Percentiles rank a stretch among this genome's conserved stretches.
Conservation (phyloP, 2,113 vertebrate species). For the Oncorhynchus masou region DNA sequence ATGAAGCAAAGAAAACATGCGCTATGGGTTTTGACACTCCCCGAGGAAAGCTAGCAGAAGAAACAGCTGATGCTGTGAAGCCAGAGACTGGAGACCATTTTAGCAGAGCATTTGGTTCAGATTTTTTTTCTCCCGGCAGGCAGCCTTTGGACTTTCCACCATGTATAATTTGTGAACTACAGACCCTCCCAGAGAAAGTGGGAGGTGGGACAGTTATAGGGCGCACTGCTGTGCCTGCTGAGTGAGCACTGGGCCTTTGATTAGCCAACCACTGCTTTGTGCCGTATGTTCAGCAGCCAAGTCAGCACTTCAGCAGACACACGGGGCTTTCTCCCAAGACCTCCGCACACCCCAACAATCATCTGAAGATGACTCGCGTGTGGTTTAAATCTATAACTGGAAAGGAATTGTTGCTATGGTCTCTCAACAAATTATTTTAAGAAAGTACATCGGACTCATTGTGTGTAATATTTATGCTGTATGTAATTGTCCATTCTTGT, state of each 20-base stretch:
- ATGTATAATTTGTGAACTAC: not conserved
- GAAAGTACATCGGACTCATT: no score
- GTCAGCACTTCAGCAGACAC: not conserved
- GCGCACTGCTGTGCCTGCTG: slow-evolving; percentile 4
- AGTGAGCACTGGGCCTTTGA: slow-evolving; percentile 4
- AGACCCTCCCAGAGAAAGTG: not conserved
- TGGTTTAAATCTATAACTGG: no score
- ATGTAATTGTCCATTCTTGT: no score
- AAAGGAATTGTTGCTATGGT: no score
- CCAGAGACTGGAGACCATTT: not conserved
- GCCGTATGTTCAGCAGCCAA: not conserved
- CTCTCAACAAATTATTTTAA: no score
- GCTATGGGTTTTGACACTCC: not conserved
- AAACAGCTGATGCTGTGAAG: not conserved
- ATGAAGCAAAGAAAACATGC: not conserved
- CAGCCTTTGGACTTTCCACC: no score
- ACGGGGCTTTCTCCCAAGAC: no score
- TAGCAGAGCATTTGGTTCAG: no score
- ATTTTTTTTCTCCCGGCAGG: no score
- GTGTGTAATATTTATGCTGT: no score
- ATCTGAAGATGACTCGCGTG: no score
- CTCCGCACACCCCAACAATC: no score
- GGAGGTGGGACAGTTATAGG: not conserved
- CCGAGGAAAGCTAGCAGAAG: not conserved
- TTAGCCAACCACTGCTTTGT: not conserved